phyloP scores from a whole-genome alignment of 2,113 vertebrate species.

The Dipodomys merriami region DNA sequence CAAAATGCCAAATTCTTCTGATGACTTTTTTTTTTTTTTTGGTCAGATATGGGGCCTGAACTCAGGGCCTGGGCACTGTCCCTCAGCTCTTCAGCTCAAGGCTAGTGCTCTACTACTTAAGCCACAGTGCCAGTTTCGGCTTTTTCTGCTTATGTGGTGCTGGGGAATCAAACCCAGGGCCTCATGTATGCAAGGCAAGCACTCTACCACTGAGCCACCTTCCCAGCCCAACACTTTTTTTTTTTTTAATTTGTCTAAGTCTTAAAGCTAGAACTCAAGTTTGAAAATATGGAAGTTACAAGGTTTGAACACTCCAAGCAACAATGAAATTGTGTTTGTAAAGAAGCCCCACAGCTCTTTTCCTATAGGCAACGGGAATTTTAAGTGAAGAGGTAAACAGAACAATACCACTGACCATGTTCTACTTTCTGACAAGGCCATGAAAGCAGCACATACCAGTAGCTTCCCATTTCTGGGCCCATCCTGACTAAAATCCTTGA shows the following conservation, averaged over 20 bases:
- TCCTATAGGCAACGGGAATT: not conserved
- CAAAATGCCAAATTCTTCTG: not conserved
- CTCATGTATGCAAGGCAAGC: too few species aligned
- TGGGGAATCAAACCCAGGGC: too few species aligned
- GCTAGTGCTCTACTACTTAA: too few species aligned
- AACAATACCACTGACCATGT: not conserved
- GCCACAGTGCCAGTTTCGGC: too few species aligned
- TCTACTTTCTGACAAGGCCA: not conserved
- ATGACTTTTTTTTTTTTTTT: not conserved
- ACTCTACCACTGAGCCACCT: too few species aligned
- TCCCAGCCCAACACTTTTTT: too few species aligned
- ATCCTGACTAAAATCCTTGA: not conserved
- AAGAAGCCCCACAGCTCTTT: not conserved
- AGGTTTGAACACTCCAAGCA: not conserved
- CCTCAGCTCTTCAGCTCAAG: too few species aligned
- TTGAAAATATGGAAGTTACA: not conserved
- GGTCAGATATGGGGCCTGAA: too few species aligned
- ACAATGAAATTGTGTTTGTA: not conserved
- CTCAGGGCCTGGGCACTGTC: too few species aligned
- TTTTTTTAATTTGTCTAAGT: not conserved
- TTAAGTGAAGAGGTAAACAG: not conserved
- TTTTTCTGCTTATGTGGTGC: too few species aligned
- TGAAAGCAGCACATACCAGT: not conserved
- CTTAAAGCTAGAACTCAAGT: constrained; percentile 42
- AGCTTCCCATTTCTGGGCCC: not conserved